These are phyloP conservation scores for Alca torda DNA, from an alignment of 2,797 vertebrate genomes.

Conservation along the genomic window DNA sequence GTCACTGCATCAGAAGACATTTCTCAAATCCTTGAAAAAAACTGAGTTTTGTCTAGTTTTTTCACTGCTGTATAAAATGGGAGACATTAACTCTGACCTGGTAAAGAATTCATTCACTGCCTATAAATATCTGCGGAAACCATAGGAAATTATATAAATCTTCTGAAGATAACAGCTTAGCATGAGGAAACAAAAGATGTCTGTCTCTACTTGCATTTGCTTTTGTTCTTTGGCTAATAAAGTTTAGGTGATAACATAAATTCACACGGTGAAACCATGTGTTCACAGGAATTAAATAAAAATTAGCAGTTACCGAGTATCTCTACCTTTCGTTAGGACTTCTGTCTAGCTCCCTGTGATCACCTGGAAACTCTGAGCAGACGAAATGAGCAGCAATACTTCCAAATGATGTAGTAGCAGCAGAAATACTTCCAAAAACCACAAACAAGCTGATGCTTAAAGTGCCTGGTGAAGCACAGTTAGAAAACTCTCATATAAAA, in stretches of 20 bases:
- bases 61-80: not conserved
- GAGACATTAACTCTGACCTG: not conserved
- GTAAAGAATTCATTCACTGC: not conserved
- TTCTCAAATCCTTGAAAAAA: not conserved
- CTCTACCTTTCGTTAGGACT: not conserved
- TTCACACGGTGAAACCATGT: not conserved
- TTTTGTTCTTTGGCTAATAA: not conserved
- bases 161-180: not conserved
- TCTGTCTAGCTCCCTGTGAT: not conserved
- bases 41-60: not conserved
- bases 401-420: not conserved
- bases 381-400: not conserved
- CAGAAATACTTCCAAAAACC: not conserved
- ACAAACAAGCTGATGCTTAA: not conserved
- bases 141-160: not conserved
- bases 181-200: not conserved
- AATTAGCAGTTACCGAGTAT: not conserved
- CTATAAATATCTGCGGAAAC: not conserved
- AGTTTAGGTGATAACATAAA: not conserved
- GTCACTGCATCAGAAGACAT: not conserved
- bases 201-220: not conserved
- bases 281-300: not conserved
- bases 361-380: not conserved
- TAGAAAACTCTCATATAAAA: not conserved
- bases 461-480: not conserved